phyloP scores from a whole-genome alignment of 2,888 invertebrate genomes.

The Cephus pulcher region DNA sequence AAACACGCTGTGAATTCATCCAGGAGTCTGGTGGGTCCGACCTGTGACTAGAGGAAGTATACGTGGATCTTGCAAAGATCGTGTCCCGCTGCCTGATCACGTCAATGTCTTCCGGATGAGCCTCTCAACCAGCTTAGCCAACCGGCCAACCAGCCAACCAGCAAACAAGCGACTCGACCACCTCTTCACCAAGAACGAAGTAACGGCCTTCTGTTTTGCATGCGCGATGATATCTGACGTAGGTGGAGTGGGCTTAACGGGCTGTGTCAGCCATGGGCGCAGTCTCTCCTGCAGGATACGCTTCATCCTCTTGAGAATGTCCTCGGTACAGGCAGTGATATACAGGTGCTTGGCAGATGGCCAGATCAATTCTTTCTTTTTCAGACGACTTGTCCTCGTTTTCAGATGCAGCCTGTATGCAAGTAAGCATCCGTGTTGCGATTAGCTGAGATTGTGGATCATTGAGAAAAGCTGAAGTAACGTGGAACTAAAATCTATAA shows the following conservation, averaged over 20 bases:
- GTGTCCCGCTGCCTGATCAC: background rate
- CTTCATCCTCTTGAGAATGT: background rate
- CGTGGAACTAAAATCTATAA: background rate
- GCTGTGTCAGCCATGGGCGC: conserved; percentile 52
- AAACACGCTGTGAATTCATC: background rate
- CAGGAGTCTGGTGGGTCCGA: too few relatives aligned
- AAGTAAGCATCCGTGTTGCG: background rate
- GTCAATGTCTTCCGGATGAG: background rate
- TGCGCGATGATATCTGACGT: conserved; percentile 60
- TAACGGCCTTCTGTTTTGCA: conserved; percentile 57
- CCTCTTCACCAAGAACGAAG: background rate
- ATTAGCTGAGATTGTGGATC: background rate
- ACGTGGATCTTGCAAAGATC: background rate
- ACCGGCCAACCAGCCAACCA: too few relatives aligned
- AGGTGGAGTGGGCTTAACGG: conserved; percentile 56
- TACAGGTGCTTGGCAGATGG: background rate
- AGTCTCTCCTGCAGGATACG: conserved; percentile 40
- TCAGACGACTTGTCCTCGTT: conserved; percentile 4
- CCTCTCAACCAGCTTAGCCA: background rate
- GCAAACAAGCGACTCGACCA: background rate
- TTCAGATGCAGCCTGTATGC: background rate
- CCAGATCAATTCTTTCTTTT: conserved; percentile 18
- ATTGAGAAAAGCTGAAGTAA: background rate
- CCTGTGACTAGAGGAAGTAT: background rate
- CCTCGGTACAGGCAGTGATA: background rate